phyloP scores from a whole-genome alignment of 1,140 invertebrate species.

The silkworm (Bombyx mori) region ASM3026992v2 NC_085119.1:3027001-3027500 shows the following conservation, averaged over 20 bases:
- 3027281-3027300: no score
- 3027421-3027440: background rate
- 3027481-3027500: no score
- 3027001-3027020: no score
- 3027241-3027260: constrained; percentile 13
- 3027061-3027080: constrained; percentile 13
- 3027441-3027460: no score
- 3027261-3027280: no score
- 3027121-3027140: background rate
- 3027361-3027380: background rate
- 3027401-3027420: background rate
- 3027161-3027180: constrained; percentile 11
- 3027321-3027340: constrained; percentile 2
- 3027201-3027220: constrained; percentile 20
- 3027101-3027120: constrained; percentile 12
- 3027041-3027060: background rate
- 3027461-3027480: no score
- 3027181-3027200: constrained; percentile 18
- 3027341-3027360: background rate
- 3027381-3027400: background rate
- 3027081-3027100: constrained; percentile 16
- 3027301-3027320: no score
- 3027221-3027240: constrained; percentile 10
- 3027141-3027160: constrained; percentile 11
- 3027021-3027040: no score